Evolutionary conservation across 2,113 vertebrate species (phyloP).

Genomic region (Onychostoma macrolepis): DNA sequence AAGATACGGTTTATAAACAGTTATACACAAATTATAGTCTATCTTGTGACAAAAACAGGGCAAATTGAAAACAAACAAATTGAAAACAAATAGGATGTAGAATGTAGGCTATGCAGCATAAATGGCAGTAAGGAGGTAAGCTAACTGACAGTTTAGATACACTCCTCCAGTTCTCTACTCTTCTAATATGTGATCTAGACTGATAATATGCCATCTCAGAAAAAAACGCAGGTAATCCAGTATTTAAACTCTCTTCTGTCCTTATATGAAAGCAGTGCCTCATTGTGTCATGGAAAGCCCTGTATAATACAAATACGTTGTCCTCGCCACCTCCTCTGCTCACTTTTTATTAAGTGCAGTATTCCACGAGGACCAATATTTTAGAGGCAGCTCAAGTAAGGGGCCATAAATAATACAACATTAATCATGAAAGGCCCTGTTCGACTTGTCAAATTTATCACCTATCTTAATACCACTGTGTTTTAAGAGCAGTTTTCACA

Average conservation of each 20-base stretch:
- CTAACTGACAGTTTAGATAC: background rate
- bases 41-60: background rate
- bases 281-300: conserved; percentile 43
- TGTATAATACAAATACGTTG: conserved; percentile 47
- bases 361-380: conserved; percentile 66
- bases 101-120: background rate
- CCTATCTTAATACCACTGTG: conserved; percentile 75
- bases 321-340: conserved; percentile 55
- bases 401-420: conserved; percentile 74
- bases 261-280: conserved; percentile 35
- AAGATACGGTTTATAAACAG: background rate
- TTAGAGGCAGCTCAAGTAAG: conserved; percentile 65
- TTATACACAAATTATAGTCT: background rate
- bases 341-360: conserved; percentile 51
- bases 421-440: conserved; percentile 70
- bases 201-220: conserved; percentile 14
- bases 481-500: conserved; percentile 69
- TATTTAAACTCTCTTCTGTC: conserved; percentile 28
- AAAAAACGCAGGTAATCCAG: conserved; percentile 9
- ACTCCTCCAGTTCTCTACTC: background rate
- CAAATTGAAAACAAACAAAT: background rate
- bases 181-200: conserved; percentile 38
- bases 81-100: background rate
- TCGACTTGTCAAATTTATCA: conserved; percentile 73
- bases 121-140: background rate